Percentiles rank a stretch among this genome's conserved stretches.
Evolutionary conservation across 2,797 vertebrate genomes (phyloP).

Genomic region (Muscicapa striata): DNA sequence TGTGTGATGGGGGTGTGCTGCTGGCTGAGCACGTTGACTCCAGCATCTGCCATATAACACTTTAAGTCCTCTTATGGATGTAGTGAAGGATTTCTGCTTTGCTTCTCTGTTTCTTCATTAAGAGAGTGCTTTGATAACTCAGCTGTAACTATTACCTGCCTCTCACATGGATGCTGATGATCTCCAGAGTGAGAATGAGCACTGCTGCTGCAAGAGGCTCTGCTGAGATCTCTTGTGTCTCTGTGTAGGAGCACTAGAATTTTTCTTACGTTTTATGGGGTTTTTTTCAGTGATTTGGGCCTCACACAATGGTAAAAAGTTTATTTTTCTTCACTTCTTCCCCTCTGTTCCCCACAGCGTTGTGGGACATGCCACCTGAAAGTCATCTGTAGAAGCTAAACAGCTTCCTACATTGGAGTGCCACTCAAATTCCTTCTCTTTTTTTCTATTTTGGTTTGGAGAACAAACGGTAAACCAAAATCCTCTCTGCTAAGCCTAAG

Average conservation of each 20-base stretch:
- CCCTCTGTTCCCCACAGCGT: rapidly evolving
- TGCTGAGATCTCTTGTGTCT: background rate
- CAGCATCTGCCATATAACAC: background rate
- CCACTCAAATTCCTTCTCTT: background rate
- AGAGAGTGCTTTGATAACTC: background rate
- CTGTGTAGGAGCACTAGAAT: background rate
- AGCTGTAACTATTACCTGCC: background rate
- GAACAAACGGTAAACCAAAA: conserved; percentile 21
- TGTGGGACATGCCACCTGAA: background rate
- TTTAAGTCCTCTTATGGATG: background rate
- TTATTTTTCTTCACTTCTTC: background rate
- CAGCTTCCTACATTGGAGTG: background rate
- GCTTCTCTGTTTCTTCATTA: background rate
- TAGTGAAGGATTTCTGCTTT: background rate
- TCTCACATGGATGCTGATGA: background rate
- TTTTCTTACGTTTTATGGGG: background rate
- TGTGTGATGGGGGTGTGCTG: rapidly evolving
- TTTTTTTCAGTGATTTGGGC: background rate
- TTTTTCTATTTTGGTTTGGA: background rate
- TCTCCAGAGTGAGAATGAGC: background rate
- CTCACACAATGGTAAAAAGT: background rate
- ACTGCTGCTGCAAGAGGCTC: background rate
- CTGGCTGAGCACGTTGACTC: background rate
- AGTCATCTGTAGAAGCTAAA: background rate
- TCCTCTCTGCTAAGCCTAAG: conserved; percentile 50